phyloP scores from a whole-genome alignment of 2,797 vertebrate species.

The Agapornis canus region DNA sequence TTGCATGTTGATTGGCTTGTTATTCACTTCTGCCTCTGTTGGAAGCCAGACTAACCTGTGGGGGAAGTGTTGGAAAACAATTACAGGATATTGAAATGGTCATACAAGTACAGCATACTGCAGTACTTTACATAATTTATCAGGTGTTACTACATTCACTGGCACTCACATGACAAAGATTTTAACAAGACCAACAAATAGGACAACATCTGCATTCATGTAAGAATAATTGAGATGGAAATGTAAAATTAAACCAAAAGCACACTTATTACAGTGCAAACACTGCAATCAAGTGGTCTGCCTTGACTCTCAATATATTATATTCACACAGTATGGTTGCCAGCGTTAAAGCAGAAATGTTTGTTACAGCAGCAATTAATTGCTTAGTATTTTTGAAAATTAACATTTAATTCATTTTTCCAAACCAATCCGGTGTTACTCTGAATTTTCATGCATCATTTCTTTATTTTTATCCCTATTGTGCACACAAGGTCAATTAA shows the following conservation, averaged over 20 bases:
- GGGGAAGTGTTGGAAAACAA: constrained; percentile 49
- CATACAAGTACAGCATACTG: constrained; percentile 27
- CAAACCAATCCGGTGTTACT: not conserved
- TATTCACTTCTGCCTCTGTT: constrained; percentile 64
- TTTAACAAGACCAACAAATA: constrained; percentile 47
- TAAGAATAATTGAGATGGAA: constrained; percentile 23
- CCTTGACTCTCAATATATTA: not conserved
- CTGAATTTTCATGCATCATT: constrained; percentile 51
- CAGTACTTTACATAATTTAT: constrained; percentile 68
- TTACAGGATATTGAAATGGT: constrained; percentile 42
- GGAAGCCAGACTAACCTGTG: constrained; percentile 61
- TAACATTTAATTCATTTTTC: constrained; percentile 47
- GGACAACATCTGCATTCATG: constrained; percentile 44
- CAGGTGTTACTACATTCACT: constrained; percentile 38
- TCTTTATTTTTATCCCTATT: constrained; percentile 54
- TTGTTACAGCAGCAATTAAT: constrained; percentile 40
- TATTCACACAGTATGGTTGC: not conserved
- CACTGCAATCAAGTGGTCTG: not conserved
- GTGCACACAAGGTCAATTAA: constrained; percentile 64
- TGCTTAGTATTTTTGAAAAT: constrained; percentile 54
- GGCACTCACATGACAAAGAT: constrained; percentile 35
- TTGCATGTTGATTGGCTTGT: constrained; percentile 68
- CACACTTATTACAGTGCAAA: not conserved
- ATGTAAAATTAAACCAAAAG: constrained; percentile 20
- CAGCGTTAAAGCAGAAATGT: constrained; percentile 6